Conservation (phyloP, 2,113 vertebrate genomes). For the Pica pica region DNA sequence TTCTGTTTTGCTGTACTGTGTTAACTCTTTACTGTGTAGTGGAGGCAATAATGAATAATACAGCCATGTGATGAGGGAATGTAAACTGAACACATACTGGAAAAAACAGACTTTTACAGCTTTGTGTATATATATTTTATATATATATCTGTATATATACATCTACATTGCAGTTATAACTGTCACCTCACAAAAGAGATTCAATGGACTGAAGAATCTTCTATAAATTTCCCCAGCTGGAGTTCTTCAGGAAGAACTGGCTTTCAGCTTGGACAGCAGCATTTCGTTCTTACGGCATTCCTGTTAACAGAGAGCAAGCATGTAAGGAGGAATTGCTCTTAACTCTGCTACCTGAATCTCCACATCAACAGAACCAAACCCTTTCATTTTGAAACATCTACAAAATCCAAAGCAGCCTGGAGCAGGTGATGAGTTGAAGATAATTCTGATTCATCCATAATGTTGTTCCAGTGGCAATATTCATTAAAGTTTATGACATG, state of each 20-base stretch:
- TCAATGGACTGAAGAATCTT: constrained; percentile 2
- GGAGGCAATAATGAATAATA: neutral
- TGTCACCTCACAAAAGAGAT: constrained; percentile 41
- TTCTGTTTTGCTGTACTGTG: constrained; percentile 5
- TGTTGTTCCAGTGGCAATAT: neutral
- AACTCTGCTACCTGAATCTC: neutral
- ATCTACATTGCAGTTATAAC: constrained; percentile 19
- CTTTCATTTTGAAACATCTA: neutral
- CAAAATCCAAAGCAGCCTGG: neutral
- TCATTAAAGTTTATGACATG: neutral
- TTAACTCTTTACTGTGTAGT: constrained; percentile 29
- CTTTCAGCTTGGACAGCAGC: constrained; percentile 86
- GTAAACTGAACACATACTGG: constrained; percentile 15
- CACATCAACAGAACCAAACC: neutral
- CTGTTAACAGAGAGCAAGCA: constrained; percentile 62
- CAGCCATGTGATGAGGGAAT: constrained; percentile 23
- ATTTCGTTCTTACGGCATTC: constrained; percentile 94
- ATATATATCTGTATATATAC: neutral
- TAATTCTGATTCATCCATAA: neutral
- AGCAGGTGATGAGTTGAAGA: neutral
- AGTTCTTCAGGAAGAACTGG: constrained; percentile 73
- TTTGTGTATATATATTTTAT: neutral
- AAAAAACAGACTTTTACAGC: constrained; percentile 4
- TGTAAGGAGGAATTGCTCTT: neutral
- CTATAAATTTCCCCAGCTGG: neutral